A percentile compares a stretch with the other conserved stretches of the same genome.
These are phyloP conservation scores for Acanthurus lineatus DNA, from an alignment of 2,797 vertebrate species.

Conservation along the genomic window DNA sequence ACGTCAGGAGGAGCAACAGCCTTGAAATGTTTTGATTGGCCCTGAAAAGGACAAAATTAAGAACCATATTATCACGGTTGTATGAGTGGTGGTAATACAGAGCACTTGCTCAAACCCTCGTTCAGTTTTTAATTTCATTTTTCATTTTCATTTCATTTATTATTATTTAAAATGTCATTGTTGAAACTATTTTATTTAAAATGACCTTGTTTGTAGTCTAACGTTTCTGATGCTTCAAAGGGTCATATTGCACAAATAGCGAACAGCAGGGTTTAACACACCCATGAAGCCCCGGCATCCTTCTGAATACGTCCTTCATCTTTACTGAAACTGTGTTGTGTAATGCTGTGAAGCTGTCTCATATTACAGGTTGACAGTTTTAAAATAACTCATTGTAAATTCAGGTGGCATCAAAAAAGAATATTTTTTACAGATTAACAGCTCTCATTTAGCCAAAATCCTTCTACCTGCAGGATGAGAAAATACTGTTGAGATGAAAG, in stretches of 20 bases:
- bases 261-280: neutral
- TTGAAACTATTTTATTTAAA: no score
- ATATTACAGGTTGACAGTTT: neutral
- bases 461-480: slow-evolving; percentile 40
- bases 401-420: neutral
- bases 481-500: slow-evolving; percentile 24
- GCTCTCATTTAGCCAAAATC: slow-evolving; percentile 22
- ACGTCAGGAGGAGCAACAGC: no score
- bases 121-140: no score
- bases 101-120: no score
- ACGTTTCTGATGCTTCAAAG: no score
- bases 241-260: neutral
- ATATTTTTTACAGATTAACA: slow-evolving; percentile 15
- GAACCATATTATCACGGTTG: no score
- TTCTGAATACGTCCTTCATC: neutral
- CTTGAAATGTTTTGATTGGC: no score
- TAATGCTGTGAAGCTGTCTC: neutral
- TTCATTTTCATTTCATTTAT: no score
- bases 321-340: neutral
- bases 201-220: no score
- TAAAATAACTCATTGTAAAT: slow-evolving; percentile 21
- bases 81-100: no score
- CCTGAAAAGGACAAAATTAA: no score
- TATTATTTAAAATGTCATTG: no score
- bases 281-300: neutral